A percentile compares a stretch with the other conserved stretches of the same genome.
These are phyloP conservation scores for Globodera ellingtonae DNA, from an alignment of 1,140 invertebrate species.

Conservation along the genomic window DNA sequence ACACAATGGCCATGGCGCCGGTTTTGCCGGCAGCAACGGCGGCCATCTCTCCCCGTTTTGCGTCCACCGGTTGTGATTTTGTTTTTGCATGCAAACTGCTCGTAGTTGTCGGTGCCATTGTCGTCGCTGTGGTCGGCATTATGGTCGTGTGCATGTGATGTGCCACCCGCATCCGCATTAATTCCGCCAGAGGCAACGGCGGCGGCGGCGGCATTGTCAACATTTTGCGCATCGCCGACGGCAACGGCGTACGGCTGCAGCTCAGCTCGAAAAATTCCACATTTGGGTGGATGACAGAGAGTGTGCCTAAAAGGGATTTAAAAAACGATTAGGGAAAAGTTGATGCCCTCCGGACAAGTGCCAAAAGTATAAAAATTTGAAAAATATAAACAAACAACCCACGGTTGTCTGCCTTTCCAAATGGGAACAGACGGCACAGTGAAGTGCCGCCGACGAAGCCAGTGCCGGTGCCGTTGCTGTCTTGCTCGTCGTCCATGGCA, in stretches of 20 bases:
- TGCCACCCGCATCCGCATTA: not conserved
- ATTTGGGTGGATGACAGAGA: constrained; percentile 40
- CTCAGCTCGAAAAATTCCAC: constrained; percentile 54
- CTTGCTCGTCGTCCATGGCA: not conserved
- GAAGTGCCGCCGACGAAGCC: not conserved
- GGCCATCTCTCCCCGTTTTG: constrained; percentile 4
- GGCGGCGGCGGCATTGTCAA: constrained; percentile 1
- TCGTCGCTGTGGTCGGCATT: not conserved
- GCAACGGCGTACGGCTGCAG: constrained; percentile 33
- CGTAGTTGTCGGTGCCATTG: not conserved
- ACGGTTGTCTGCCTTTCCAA: constrained; percentile 36
- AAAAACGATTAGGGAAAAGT: too few relatives aligned
- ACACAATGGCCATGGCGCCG: not conserved
- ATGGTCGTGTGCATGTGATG: constrained; percentile 14
- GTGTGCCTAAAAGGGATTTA: constrained; percentile 11
- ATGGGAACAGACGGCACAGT: constrained; percentile 44
- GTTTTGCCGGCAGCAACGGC: too few relatives aligned
- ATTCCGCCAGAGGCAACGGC: not conserved
- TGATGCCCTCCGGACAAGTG: too few relatives aligned
- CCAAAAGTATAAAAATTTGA: too few relatives aligned
- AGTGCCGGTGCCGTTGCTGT: not conserved
- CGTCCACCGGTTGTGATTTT: not conserved
- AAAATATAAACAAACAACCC: not conserved
- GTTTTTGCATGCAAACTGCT: not conserved
- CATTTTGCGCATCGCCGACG: constrained; percentile 2